Evolutionary conservation across 1,140 invertebrate genomes (phyloP), one percentile per base, ranked within the genome.

Genomic region (Hycleus phaleratus): DNA sequence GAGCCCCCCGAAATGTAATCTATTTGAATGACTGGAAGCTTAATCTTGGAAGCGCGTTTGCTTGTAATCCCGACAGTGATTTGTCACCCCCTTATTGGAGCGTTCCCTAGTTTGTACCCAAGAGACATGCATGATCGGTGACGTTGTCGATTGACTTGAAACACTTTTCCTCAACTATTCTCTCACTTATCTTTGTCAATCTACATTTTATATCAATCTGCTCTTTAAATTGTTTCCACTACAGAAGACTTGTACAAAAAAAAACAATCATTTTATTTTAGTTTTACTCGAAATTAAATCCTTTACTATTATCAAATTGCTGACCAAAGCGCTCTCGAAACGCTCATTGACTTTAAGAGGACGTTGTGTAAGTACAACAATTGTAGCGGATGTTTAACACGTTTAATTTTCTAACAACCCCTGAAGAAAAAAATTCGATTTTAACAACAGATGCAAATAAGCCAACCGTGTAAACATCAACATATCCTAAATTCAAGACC

Each of bases 401-500:
- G 40, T 11, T n/a, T 42, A 9, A 8, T 6, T 42, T 42, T 10
- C 40, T 42, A 6, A 7, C 38, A 39, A 39, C 38, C 6, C 9
- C 3, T 5, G 40, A 2, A 42, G 9, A n/a, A 42, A 42, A 42
- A n/a, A 42, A 42, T 42, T 42, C 9, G 9, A 42, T n/a, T 10
- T 3, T 4, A 42, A 42, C 3, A 42, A 42, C 4, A 42, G 40
- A 42, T 5, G 10, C 5, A 42, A 4, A 42, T n/a, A 42, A 18
- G 40, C 3, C 5, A 42, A 42, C 49, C 54, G 49, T 59, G 43
- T 48, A 49, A 12, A 26, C 58, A 49, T 50, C 47, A 43, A 59
- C 7, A 32, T 32, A 51, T 53, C 58, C 42, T 11, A 46, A 60
- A 60, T 60, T 55, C 39, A 10, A 51, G 50, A 60, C 61, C 56